Evolutionary conservation across 2,797 vertebrate species (phyloP), one percentile per base, ranked within the genome.

Genomic region (Erithacus rubecula): DNA sequence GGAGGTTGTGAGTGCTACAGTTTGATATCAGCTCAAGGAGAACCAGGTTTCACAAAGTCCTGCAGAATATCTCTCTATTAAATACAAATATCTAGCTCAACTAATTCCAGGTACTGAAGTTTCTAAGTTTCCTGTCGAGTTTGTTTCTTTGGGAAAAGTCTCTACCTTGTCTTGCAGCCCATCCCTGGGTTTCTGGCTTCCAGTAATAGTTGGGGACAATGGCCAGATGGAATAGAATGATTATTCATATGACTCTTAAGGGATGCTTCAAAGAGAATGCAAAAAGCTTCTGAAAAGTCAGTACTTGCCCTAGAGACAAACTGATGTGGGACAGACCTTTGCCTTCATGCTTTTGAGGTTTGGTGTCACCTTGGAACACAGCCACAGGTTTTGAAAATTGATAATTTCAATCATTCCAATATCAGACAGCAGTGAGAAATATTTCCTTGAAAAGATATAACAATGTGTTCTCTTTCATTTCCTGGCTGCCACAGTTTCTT

Each of bases 201-300:
- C 10, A n/a, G 41, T 30, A 19, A 69, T 17, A 56, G 1, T 24
- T 59, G 58, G 5, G 0, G 0, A 39, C 10, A 79, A 12, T 15
- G 21, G 12, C 15, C 18, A 49, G n/a, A 23, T 47, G 47, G 29
- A 63, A 19, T 51, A 15, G 16, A 72, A 46, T 43, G 12, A 26
- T 30, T 69, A 49, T 10, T 69, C 26, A 30, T 15, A 26, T 13
- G 4, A 44, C 6, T 22, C 7, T 6, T 27, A 74, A 37, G 2
- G n/a, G 3, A 3, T 52, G 7, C 13, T 90, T 75, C 62, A 74
- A 70, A 77, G 6, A 34, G 27, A 67, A 30, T 34, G 36, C 26
- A 70, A 24, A 36, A 79, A 51, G 6, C 5, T 77, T 59, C 58
- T 63, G 36, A 17, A 89, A 87, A 39, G 6, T 9, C 27, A 43